Evolutionary conservation across 2,797 vertebrate genomes (phyloP).

Genomic region (Lepus townsendii): DNA sequence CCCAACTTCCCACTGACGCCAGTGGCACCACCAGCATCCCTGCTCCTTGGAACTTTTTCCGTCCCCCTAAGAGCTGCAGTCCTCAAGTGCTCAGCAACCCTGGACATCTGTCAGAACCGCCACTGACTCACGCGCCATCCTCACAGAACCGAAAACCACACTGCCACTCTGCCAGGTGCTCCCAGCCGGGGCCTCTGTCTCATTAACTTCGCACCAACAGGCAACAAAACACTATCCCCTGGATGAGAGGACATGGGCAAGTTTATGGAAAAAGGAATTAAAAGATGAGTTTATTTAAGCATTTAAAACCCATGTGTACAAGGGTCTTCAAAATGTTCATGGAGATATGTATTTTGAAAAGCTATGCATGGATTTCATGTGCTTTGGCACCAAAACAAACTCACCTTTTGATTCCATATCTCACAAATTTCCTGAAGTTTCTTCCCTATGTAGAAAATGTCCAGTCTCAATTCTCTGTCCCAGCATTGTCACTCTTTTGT

Average conservation of each 20-base stretch:
- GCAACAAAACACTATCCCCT: neutral
- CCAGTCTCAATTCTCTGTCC: too few relatives aligned
- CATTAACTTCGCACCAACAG: neutral
- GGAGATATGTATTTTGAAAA: too few relatives aligned
- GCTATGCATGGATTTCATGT: too few relatives aligned
- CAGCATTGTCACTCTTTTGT: neutral
- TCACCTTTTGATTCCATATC: too few relatives aligned
- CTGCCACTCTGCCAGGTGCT: fast-evolving
- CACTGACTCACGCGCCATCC: neutral
- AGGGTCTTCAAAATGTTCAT: too few relatives aligned
- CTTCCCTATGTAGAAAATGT: neutral
- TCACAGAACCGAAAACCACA: neutral
- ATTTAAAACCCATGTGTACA: too few relatives aligned
- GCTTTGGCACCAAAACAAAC: too few relatives aligned
- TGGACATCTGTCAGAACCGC: neutral
- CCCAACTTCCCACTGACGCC: neutral
- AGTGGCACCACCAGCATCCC: neutral
- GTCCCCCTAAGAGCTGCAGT: neutral
- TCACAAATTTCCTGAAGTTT: neutral
- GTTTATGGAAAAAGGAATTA: too few relatives aligned
- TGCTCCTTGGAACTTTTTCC: neutral
- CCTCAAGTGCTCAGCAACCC: neutral
- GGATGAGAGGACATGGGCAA: too few relatives aligned
- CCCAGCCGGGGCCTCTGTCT: neutral
- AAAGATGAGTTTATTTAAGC: too few relatives aligned